Conservation (phyloP, 2,888 invertebrate genomes). For the Strigamia transsilvanica region DNA sequence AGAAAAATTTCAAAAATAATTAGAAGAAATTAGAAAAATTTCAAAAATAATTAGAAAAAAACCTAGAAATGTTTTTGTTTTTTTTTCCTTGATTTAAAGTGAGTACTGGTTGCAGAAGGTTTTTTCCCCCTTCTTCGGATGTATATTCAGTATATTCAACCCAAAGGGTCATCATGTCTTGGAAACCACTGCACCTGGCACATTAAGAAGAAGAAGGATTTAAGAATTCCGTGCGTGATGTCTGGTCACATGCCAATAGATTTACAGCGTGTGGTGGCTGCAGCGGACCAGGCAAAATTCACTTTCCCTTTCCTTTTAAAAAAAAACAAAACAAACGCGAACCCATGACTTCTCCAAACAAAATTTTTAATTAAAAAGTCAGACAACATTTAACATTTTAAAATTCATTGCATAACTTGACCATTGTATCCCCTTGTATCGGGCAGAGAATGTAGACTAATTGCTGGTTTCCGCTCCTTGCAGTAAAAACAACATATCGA, state of each 20-base stretch:
- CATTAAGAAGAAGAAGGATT: constrained; percentile 27
- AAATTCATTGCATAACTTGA: neutral
- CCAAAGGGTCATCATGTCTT: constrained; percentile 18
- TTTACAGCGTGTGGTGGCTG: neutral
- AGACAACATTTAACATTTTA: no score
- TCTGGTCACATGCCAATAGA: constrained; percentile 42
- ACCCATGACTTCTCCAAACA: no score
- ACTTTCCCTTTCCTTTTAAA: neutral
- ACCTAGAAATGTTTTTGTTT: no score
- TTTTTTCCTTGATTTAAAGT: no score
- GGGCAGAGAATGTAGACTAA: neutral
- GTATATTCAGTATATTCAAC: constrained; percentile 31
- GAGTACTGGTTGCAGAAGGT: no score
- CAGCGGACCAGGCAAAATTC: neutral
- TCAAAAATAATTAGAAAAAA: no score
- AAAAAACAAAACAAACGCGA: no score
- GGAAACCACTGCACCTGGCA: constrained; percentile 35
- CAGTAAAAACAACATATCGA: neutral
- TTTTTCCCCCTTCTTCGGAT: neutral
- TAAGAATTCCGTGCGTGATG: constrained; percentile 34
- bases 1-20: no score
- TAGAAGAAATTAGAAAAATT: no score
- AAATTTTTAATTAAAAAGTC: no score
- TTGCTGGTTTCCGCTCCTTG: neutral
- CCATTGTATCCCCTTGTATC: neutral